phyloP scores from a whole-genome alignment of 2,888 invertebrate genomes.

The Chalcosyrphus nemorum region DNA sequence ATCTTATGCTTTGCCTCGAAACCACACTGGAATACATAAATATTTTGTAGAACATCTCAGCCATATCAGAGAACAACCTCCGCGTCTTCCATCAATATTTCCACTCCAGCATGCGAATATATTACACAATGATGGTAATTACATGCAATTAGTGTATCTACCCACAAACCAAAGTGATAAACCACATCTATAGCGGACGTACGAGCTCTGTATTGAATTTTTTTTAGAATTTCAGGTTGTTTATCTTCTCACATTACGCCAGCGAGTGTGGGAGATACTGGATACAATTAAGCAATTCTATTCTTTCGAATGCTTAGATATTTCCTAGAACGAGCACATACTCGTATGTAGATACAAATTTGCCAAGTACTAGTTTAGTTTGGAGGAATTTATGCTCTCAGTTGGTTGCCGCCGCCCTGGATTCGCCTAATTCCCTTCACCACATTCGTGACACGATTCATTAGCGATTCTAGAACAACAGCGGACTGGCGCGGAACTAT shows the following conservation, averaged over 20 bases:
- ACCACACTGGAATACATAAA: conserved; percentile 13
- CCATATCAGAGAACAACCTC: conserved; percentile 13
- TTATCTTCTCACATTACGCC: conserved; percentile 49
- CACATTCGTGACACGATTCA: conserved; percentile 56
- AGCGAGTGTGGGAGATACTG: conserved; percentile 3
- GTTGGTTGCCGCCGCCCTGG: conserved; percentile 25
- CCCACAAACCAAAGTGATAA: conserved; percentile 53
- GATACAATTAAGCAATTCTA: conserved; percentile 35
- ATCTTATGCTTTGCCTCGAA: conserved; percentile 1
- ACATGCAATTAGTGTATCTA: conserved; percentile 64
- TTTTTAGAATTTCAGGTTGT: conserved; percentile 49
- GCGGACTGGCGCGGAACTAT: neutral
- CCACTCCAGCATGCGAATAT: conserved; percentile 23
- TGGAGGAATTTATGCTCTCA: neutral
- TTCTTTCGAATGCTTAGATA: conserved; percentile 29
- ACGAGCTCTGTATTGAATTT: conserved; percentile 1
- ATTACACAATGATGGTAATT: conserved; percentile 63
- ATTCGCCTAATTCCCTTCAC: conserved; percentile 27
- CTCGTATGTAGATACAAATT: no score
- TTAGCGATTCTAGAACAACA: conserved; percentile 49
- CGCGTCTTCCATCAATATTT: conserved; percentile 32
- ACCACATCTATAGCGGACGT: conserved; percentile 39
- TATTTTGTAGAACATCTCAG: neutral
- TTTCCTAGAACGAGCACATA: conserved; percentile 21
- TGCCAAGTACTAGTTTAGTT: neutral